Conservation (phyloP, 1,140 invertebrate genomes). For the Phymorhynchus buccinoides region DNA sequence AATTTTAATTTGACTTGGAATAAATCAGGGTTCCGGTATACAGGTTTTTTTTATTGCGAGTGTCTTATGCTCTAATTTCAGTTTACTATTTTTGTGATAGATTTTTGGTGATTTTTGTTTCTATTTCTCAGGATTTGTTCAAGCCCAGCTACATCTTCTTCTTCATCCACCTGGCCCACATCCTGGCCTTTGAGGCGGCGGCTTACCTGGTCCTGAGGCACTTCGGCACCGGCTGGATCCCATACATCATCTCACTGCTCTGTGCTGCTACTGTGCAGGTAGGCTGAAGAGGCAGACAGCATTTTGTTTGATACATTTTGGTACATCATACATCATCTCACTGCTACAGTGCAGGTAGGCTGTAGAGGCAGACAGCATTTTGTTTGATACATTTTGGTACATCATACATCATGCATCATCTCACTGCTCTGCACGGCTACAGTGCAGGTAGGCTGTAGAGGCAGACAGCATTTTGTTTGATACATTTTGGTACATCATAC, state of each 20-base stretch:
- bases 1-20: too few species aligned
- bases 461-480: too few species aligned
- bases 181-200: slow-evolving; percentile 67
- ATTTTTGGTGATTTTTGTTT: slow-evolving; percentile 29
- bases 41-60: not conserved
- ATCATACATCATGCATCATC: slow-evolving; percentile 61
- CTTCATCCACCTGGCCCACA: slow-evolving; percentile 62
- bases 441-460: slow-evolving; percentile 67
- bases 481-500: too few species aligned
- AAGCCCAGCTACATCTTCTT: slow-evolving; percentile 69
- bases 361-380: too few species aligned
- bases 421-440: slow-evolving; percentile 62
- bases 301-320: too few species aligned
- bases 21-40: not conserved
- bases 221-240: slow-evolving; percentile 69
- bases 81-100: not conserved
- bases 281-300: slow-evolving; percentile 40
- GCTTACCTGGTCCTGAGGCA: slow-evolving; percentile 65
- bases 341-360: slow-evolving; percentile 70
- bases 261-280: slow-evolving; percentile 67
- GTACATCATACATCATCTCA: slow-evolving; percentile 62
- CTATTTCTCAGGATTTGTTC: slow-evolving; percentile 68
- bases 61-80: not conserved
- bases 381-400: too few species aligned
- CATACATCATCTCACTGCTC: slow-evolving; percentile 61